Base-by-base conservation (phyloP, 2,113 vertebrate genomes). In the Mystacornis crossleyi region DNA sequence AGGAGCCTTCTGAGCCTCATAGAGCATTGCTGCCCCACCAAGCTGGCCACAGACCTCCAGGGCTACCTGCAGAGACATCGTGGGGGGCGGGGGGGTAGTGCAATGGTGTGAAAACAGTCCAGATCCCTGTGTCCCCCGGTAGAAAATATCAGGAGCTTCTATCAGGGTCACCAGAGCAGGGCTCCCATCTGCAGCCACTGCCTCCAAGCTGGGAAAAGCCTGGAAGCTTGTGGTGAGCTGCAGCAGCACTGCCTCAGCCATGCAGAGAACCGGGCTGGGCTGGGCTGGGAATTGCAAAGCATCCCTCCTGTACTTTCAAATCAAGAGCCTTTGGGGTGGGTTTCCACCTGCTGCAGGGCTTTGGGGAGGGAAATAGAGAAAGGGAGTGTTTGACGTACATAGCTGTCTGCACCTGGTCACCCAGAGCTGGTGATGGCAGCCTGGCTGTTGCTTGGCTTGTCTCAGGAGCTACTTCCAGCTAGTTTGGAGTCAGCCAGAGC, bases 1-100 rank as follows among this genome's bases (percentile, higher is more conserved):
- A 51, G 40, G 24, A 85, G n/a, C 31, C 43, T 2, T 1, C 54
- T 0, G 6, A 90, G 31, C 55, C 62, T 43, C 48, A 15, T 29
- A 14, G 64, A 64, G 25, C 50, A 45, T 31, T 0, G 1, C 65
- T 48, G 58, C 34, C 18, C 18, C 4, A 3, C 53, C 1, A 6
- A 50, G 55, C 34, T 74, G 62, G 64, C 62, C 1, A 1, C 12
- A 53, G 74, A 53, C 38, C 60, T 50, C 28, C 2, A 3, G 43
- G 28, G 60, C 38, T 64, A n/a, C 18, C 69, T 50, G 45, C 40
- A 48, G 74, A 53, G 79, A 23, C 15, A 11, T 29, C 6, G 0
- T 25, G 0, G 2, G 50, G 24, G 15, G 2, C 0, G 23, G 58
- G 15, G 2, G 0, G 23, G 58, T 45, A 47, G 34, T 72, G 53